phyloP scores from a whole-genome alignment of 2,113 vertebrate species.

The Halcyon malimbica region DNA sequence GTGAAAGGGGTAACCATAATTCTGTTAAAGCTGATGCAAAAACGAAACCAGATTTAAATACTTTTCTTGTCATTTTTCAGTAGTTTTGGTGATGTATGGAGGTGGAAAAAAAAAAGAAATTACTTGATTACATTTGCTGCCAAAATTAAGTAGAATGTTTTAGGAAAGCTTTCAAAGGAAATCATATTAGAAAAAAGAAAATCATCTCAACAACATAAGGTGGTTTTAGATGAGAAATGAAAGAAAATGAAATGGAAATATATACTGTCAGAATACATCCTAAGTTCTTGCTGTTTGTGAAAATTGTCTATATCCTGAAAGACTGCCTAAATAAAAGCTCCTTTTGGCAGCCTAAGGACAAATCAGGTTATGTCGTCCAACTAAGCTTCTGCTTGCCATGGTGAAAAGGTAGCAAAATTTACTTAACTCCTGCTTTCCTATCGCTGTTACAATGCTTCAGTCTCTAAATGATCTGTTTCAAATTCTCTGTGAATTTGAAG shows the following conservation, averaged over 20 bases:
- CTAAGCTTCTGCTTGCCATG: background rate
- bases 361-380: background rate
- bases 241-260: background rate
- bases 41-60: background rate
- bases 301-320: background rate
- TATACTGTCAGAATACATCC: background rate
- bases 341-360: background rate
- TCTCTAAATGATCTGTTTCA: background rate
- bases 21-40: background rate
- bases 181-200: background rate
- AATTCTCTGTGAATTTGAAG: background rate
- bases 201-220: background rate
- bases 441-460: background rate
- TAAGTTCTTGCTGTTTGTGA: background rate
- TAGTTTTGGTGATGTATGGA: background rate
- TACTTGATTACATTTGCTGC: background rate
- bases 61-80: background rate
- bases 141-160: background rate
- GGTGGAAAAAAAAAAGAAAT: background rate
- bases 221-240: background rate
- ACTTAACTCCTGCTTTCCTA: background rate
- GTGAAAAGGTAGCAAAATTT: background rate
- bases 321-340: background rate
- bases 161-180: conserved; percentile 1
- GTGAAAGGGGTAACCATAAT: background rate